Base-by-base conservation (phyloP, 92 coral and sea anemone species). In the Porites evermanni region DNA sequence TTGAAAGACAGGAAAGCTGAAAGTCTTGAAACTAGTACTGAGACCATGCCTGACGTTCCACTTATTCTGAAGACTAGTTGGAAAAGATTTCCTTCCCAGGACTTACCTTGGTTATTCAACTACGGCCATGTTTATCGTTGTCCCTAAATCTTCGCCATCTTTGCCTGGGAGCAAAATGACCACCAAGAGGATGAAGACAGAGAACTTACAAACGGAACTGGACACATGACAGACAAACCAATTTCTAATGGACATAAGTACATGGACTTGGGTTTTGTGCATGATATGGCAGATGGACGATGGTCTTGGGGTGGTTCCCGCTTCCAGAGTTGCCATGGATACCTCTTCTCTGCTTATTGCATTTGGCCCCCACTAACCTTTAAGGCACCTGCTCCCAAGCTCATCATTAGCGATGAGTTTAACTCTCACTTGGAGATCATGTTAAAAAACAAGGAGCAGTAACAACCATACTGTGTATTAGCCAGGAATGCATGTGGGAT, bases 181-280 rank as follows among this genome's bases (percentile, higher is more conserved):
- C 82, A 90, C 12, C 78, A 79, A 29, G 74, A 84, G 20, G 89
- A 89, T 61, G 56, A 82, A 53, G 83, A 73, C 26, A 12, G 60
- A 2, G 91, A 86, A 23, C 91, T 87, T 9, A 88, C 88, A 80
- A 20, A 70, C 2, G 86, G 83, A 50, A 88, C 85, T 13, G 89
- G 89, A 58, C 86, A 89, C 67, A 85, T 85, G 89, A 90, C 88
- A 4, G 93, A 90, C 53, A 90, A 90, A 69, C 88, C 85, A 2
- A 77, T 87, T 24, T 85, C 51, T 51, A 70, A 56, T 66, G 91
- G 88, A 12, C 66, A 85, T 13, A 91, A 86, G 78, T 86, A 90
- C 53, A 68, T 90, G 14, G 93, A 90, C 12, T 74, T 77, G 5
- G 93, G 83, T 44, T 85, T 72, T 70, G 83, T 90, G 20, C 93